These are phyloP conservation scores for Aproaerema taeniolella DNA, from an alignment of 2,888 invertebrate species.

Conservation along the genomic window DNA sequence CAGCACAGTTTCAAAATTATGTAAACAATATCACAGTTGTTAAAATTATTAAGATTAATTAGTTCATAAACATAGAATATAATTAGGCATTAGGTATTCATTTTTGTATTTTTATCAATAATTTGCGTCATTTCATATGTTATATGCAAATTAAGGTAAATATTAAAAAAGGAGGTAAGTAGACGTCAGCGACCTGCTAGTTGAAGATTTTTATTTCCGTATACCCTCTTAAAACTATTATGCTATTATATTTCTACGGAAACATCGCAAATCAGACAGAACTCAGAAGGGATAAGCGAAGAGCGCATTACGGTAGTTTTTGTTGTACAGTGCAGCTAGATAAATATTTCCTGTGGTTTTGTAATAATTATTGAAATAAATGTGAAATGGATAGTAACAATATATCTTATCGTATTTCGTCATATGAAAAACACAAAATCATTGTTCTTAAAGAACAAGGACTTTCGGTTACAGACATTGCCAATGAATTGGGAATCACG, in stretches of 20 bases:
- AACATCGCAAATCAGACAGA: no score
- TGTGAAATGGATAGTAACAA: not conserved
- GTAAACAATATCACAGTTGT: no score
- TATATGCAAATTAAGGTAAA: not conserved
- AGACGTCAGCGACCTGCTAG: not conserved
- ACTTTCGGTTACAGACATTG: constrained; percentile 7
- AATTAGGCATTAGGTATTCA: no score
- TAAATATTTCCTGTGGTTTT: not conserved
- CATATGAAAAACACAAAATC: not conserved
- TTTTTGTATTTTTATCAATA: no score
- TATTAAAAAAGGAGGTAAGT: not conserved
- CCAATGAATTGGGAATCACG: constrained; percentile 2
- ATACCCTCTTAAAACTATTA: not conserved
- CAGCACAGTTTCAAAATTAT: no score
- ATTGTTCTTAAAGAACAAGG: constrained; percentile 3
- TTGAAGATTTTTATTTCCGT: not conserved
- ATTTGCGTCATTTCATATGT: no score
- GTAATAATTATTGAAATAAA: not conserved
- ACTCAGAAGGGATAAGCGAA: not conserved
- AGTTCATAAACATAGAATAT: no score
- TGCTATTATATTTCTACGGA: no score
- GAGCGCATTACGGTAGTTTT: not conserved
- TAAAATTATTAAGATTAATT: no score
- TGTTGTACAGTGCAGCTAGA: not conserved
- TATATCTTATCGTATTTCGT: not conserved